Evolutionary conservation across 2,797 vertebrate species (phyloP), one percentile per base, ranked within the genome.

Genomic region (Enteromius trimaculatus): DNA sequence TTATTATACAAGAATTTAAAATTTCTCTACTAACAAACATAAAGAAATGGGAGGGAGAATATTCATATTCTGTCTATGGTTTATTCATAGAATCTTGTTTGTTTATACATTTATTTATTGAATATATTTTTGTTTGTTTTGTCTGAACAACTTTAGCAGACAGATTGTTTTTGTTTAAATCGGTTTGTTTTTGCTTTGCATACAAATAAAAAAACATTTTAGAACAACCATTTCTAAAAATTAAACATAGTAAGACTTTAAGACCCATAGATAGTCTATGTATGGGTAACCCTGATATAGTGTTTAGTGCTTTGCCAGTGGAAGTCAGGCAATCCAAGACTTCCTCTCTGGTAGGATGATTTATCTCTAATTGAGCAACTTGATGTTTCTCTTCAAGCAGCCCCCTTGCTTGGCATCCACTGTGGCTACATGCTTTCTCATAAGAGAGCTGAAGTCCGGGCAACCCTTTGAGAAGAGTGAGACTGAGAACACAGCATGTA

Each of bases 321-420:
- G 69, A 86, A 85, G 60, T 76, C 83, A 66, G 85, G 82, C 69
- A 84, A 71, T 86, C 76, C 80, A 82, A 75, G 39, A 75, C 78
- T 74, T 78, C 47, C 23, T 80, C 85, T 10, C 55, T 81, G 26
- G 68, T 66, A 82, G 84, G 78, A 87, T 82, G 10, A 83, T 84
- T 79, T 55, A 85, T 71, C 58, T 62, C 74, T 80, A 62, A 83
- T 82, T 88, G 87, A 86, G 76, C 87, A 82, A 83, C 86, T 82
- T 84, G 44, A 90, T 92, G 88, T 90, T 94, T 94, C 89, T 89
- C 90, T 92, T 88, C 88, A 90, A 90, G 86, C 34, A 80, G 91
- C 90, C 85, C 87, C 82, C 90, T 92, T 90, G 89, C 91, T 91
- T 94, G 93, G 94, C 93, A 95, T 93, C 92, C 60, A 89, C 88